Conservation (phyloP, 2,113 vertebrate species). For the Rhea pennata region DNA sequence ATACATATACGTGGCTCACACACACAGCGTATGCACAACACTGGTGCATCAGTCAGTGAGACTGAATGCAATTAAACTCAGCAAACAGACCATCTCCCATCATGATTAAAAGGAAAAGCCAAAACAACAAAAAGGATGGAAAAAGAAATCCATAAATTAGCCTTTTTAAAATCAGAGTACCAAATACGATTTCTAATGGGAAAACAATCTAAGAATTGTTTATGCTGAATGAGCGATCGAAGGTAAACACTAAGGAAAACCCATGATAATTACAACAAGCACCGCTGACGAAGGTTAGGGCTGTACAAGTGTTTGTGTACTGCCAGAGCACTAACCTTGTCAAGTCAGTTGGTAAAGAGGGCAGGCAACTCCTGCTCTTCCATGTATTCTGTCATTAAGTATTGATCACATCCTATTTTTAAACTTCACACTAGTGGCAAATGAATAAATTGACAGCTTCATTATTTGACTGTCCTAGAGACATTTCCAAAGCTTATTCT, state of each 20-base stretch:
- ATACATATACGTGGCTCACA: not conserved
- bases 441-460: constrained; percentile 38
- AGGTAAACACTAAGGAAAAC: not conserved
- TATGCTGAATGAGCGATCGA: not conserved
- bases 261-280: constrained; percentile 43
- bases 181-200: not conserved
- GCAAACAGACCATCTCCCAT: not conserved
- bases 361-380: not conserved
- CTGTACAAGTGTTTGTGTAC: not conserved
- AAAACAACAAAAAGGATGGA: not conserved
- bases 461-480: constrained; percentile 13
- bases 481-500: not conserved
- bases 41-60: not conserved
- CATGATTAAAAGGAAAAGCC: not conserved
- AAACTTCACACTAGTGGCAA: not conserved
- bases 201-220: not conserved
- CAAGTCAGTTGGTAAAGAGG: not conserved
- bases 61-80: not conserved
- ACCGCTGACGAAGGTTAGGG: not conserved
- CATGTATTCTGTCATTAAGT: not conserved
- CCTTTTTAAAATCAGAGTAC: not conserved
- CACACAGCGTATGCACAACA: not conserved
- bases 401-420: constrained; percentile 52
- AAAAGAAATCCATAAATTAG: not conserved
- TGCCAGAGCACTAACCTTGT: constrained; percentile 31